phyloP scores from a whole-genome alignment of 1,140 invertebrate genomes.

The Plutomurus gul region DNA sequence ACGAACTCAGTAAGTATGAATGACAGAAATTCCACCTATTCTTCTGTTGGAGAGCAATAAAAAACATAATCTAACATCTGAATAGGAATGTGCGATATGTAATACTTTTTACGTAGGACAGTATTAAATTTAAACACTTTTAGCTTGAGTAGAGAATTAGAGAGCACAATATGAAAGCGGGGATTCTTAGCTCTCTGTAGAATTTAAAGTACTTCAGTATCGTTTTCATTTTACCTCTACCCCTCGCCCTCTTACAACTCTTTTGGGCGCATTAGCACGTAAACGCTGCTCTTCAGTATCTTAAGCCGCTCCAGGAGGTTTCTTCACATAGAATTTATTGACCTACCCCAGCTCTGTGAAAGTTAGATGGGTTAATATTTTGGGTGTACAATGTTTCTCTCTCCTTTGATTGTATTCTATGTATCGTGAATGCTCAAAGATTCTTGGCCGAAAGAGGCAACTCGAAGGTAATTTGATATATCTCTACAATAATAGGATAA shows the following conservation, averaged over 20 bases:
- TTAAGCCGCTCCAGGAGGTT: conserved; percentile 1
- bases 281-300: not conserved
- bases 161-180: not conserved
- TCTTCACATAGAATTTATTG: not conserved
- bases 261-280: too few species aligned
- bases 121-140: not conserved
- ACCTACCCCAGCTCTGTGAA: not conserved
- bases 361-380: not conserved
- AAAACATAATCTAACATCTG: not conserved
- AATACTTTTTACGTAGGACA: not conserved
- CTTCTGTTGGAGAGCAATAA: not conserved
- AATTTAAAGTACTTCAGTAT: conserved; percentile 10
- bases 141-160: not conserved
- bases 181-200: not conserved
- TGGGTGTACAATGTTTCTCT: too few species aligned
- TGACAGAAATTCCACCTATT: conserved; percentile 7
- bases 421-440: too few species aligned
- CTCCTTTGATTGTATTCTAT: too few species aligned
- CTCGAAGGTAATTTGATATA: too few species aligned
- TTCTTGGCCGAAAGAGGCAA: too few species aligned
- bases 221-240: not conserved
- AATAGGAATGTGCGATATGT: not conserved
- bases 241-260: too few species aligned
- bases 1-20: not conserved
- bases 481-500: too few species aligned